Evolutionary conservation across 2,113 vertebrate species (phyloP).

Genomic region (Siniperca chuatsi): DNA sequence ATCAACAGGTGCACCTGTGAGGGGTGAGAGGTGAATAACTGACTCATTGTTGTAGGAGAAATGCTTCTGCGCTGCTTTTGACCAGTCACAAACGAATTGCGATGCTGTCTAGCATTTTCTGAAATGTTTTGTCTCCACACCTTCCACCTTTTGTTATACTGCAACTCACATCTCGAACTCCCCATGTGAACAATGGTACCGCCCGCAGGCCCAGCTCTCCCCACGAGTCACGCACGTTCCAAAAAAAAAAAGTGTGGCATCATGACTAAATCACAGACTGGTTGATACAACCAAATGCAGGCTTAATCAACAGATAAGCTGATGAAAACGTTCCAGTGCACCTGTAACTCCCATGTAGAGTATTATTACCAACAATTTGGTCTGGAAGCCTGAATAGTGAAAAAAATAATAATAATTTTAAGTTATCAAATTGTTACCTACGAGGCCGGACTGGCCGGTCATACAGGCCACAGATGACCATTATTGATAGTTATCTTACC

Average conservation of each 20-base stretch:
- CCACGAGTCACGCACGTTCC: constrained; percentile 81
- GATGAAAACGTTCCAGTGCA: not conserved
- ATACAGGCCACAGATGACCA: constrained; percentile 66
- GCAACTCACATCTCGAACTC: constrained; percentile 81
- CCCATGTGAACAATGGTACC: constrained; percentile 74
- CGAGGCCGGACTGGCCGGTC: constrained; percentile 42
- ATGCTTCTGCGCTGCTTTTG: constrained; percentile 72
- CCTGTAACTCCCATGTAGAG: not conserved
- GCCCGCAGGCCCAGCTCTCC: constrained; percentile 73
- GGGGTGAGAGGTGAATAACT: constrained; percentile 24
- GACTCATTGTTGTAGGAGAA: constrained; percentile 72
- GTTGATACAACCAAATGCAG: not conserved
- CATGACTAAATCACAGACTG: constrained; percentile 35
- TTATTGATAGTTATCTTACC: constrained; percentile 60
- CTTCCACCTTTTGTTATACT: constrained; percentile 81
- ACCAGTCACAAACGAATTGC: constrained; percentile 64
- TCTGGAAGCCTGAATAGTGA: not conserved
- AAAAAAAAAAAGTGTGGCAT: constrained; percentile 49
- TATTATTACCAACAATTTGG: not conserved
- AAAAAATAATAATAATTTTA: too few species aligned
- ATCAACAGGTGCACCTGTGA: constrained; percentile 56
- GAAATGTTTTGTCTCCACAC: constrained; percentile 79
- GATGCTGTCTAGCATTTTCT: constrained; percentile 82
- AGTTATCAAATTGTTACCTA: not conserved
- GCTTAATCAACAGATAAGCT: constrained; percentile 10